These are phyloP conservation scores for Himalopsyche anomala DNA, from an alignment of 2,888 invertebrate species.

Conservation along the genomic window DNA sequence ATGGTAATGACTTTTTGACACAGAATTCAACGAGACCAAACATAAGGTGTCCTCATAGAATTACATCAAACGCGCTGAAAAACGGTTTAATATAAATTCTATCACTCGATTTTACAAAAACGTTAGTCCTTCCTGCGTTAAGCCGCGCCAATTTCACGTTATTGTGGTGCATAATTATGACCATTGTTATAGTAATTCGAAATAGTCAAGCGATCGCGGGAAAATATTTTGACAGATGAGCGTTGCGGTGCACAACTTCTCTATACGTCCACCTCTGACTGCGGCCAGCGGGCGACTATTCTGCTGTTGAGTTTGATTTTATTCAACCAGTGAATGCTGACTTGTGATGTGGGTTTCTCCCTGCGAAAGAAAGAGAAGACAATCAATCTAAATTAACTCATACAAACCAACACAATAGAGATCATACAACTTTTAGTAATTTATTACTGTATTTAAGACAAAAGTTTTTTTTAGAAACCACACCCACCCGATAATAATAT, in stretches of 20 bases:
- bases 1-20: slow-evolving; percentile 39
- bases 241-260: background rate
- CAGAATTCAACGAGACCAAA: slow-evolving; percentile 1
- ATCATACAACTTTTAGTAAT: background rate
- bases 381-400: slow-evolving; percentile 28
- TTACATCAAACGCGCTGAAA: slow-evolving; percentile 45
- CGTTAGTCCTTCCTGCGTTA: slow-evolving; percentile 21
- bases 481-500: background rate
- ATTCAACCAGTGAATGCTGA: slow-evolving; percentile 54
- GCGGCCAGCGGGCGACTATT: slow-evolving; percentile 61
- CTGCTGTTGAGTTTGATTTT: slow-evolving; percentile 22
- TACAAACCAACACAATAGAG: background rate
- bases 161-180: slow-evolving; percentile 10
- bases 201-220: background rate
- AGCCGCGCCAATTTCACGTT: background rate
- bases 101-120: slow-evolving; percentile 6
- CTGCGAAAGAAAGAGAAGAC: slow-evolving; percentile 61
- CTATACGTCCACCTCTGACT: slow-evolving; percentile 56
- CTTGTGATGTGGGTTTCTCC: slow-evolving; percentile 55
- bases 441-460: background rate
- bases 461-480: background rate
- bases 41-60: slow-evolving; percentile 46
- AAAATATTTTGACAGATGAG: slow-evolving; percentile 11
- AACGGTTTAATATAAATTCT: background rate
- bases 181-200: slow-evolving; percentile 10